Evolutionary conservation across 2,797 vertebrate genomes (phyloP), one percentile per base, ranked within the genome.

Genomic region (Vipera ursinii): DNA sequence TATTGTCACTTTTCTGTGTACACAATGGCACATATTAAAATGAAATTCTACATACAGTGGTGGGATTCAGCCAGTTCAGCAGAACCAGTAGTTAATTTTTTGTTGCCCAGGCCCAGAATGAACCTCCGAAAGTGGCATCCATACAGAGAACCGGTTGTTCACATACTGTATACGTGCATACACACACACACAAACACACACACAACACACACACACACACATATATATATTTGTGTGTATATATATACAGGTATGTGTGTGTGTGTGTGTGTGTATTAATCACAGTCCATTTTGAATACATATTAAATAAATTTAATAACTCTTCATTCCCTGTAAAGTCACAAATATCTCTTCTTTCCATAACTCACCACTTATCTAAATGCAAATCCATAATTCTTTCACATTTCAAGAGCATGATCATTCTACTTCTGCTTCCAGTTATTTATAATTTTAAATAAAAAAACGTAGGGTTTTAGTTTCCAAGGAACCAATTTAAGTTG

Each of bases 371-470:
- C 73, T 48, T 82, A 82, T 82, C 38, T 24, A 24, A 10, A 82
- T 44, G 20, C 38, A 82, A 22, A 82, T 22, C 20, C 38, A 82
- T 44, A 82, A 24, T 92, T 82, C 56, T 90, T 92, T 90, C 44
- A 60, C 6, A 63, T 87, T 32, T 82, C 85, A 57, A 87, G 56
- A 82, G 63, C 20, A 90, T 82, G 38, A 88, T 60, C 55, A 28
- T 4, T 90, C 87, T 87, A 86, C 55, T 88, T 69, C 48, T 87
- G 22, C 32, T 63, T 38, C 63, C 26, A 82, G 48, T 63, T 90
- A 90, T 59, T 91, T 91, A 28, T 60, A 26, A 87, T 89, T 86
- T 91, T 73, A 78, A 89, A 73, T 65, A 56, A 56, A 78, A 48
- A 53, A 61, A 60, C 63, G 28, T n/a, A 89, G n/a, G 13, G 53